Percentiles rank a stretch among this genome's conserved stretches.
Conservation (phyloP, 2,888 invertebrate species). For the Suillia variegata region DNA sequence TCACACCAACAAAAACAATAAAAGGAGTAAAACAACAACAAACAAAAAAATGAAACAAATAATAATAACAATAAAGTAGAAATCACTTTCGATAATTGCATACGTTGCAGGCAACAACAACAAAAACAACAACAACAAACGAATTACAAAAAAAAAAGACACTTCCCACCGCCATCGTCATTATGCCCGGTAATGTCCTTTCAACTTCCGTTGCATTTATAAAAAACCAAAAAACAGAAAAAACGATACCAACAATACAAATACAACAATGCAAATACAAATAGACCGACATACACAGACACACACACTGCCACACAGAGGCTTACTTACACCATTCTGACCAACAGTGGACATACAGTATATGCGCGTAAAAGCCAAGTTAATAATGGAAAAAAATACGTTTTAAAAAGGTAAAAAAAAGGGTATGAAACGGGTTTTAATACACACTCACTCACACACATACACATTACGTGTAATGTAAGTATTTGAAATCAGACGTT, state of each 20-base stretch:
- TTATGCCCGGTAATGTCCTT: constrained; percentile 10
- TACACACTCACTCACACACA: too few species aligned
- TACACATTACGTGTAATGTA: too few species aligned
- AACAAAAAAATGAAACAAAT: constrained; percentile 6
- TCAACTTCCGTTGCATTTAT: constrained; percentile 12
- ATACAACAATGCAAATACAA: constrained; percentile 3
- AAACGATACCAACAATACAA: background rate
- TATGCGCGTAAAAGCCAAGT: too few species aligned
- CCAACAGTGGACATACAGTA: too few species aligned
- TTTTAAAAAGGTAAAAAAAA: too few species aligned
- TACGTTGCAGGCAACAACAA: constrained; percentile 23
- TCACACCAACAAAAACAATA: constrained; percentile 20
- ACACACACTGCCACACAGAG: background rate
- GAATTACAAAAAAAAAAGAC: background rate
- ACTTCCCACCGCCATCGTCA: background rate
- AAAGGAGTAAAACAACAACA: background rate
- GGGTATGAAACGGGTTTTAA: too few species aligned
- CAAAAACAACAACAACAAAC: constrained; percentile 16
- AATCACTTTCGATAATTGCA: constrained; percentile 39
- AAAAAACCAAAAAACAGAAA: constrained; percentile 5
- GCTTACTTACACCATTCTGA: background rate
- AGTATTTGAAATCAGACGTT: too few species aligned
- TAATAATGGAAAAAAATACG: too few species aligned
- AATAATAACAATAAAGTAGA: constrained; percentile 31
- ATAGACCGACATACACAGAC: too few species aligned